Percentiles rank a stretch among this genome's conserved stretches.
These are phyloP conservation scores for Catocala nupta DNA, from an alignment of 2,888 invertebrate species.

Conservation along the genomic window DNA sequence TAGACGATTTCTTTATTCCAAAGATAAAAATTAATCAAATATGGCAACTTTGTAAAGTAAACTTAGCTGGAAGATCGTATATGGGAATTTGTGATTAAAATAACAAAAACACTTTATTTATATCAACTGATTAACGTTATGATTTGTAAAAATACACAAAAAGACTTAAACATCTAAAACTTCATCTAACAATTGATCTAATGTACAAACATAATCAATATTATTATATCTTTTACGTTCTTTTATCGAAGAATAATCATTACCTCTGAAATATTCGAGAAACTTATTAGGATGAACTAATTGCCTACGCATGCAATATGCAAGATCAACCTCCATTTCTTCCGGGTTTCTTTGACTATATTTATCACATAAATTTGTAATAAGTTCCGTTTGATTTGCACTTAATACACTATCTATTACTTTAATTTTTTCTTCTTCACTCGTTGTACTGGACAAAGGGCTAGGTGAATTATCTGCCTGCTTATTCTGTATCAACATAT, in stretches of 20 bases:
- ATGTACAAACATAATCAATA: conserved; percentile 80
- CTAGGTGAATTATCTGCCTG: too few relatives aligned
- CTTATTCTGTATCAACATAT: conserved; percentile 6
- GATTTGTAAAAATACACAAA: too few relatives aligned
- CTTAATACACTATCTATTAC: conserved; percentile 88
- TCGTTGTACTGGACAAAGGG: not conserved
- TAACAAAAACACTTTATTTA: too few relatives aligned
- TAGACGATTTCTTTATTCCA: too few relatives aligned
- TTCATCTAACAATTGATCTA: conserved; percentile 56
- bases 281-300: conserved; percentile 51
- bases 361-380: conserved; percentile 84
- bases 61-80: too few relatives aligned
- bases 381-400: conserved; percentile 83
- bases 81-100: too few relatives aligned
- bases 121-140: too few relatives aligned
- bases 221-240: conserved; percentile 87
- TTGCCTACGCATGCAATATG: conserved; percentile 21
- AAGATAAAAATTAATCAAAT: too few relatives aligned
- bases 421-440: conserved; percentile 28
- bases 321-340: conserved; percentile 32
- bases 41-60: too few relatives aligned
- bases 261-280: conserved; percentile 59
- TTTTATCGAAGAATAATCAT: conserved; percentile 85
- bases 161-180: conserved; percentile 24
- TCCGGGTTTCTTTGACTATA: conserved; percentile 21